Evolutionary conservation across 2,113 vertebrate species (phyloP), one percentile per base, ranked within the genome.

Genomic region (Puma concolor): DNA sequence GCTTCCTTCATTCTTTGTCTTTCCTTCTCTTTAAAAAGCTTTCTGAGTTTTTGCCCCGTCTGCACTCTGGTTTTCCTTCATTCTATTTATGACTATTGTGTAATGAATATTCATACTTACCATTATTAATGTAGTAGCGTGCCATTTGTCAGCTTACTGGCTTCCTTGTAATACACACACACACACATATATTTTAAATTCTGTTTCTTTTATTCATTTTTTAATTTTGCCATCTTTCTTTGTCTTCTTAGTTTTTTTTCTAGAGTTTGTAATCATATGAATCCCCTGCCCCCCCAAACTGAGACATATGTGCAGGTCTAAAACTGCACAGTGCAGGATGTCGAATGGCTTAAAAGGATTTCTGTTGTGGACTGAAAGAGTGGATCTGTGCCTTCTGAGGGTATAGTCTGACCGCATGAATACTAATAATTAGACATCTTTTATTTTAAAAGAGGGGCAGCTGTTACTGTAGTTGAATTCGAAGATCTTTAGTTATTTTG

Each of bases 101-200:
- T 91, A 72, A 95, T 81, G 85, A 97, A 76, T 97, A 97, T 87
- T 95, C 82, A 97, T 89, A 92, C n/a, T 94, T 97, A 21, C 38
- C 71, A 31, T 91, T 86, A 92, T 94, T 97, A 94, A 88, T 92
- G 64, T 67, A 81, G 80, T 81, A 54, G 36, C 31, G 7, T 72
- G 48, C 64, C 52, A 88, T 94, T 94, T 60, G 38, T 95, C 66
- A 95, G 33, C 6, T 93, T 21, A 71, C 44, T 94, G 90, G 31
- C 69, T 95, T 91, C 76, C 71, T 94, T 83, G 44, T 44, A 44
- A 44, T 44, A 44, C 44, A 44, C 44, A 44, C 44, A 44, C 44
- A 41, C 44, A 44, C 44, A 44, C 7, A 44, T 8, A 44, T 44
- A 44, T 44, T 80, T 29, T 10, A 82, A 92, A 88, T 41, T 76